Conservation (phyloP, 2,888 invertebrate species). For the Meliscaeva auricollis region DNA sequence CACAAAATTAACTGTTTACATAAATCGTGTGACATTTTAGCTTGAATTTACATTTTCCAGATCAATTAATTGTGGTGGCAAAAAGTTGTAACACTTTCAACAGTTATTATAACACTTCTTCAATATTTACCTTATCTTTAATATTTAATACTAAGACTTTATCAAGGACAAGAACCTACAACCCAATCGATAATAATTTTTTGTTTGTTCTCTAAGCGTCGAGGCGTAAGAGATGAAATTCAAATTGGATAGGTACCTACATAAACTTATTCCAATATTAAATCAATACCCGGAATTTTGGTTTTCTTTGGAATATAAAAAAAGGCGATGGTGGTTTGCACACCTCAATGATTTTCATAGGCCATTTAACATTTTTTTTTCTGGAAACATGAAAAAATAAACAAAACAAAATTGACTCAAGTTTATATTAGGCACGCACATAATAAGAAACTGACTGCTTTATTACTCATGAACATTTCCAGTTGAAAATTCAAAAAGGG, state of each 20-base stretch:
- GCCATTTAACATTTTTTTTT: conserved; percentile 15
- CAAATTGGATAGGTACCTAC: neutral
- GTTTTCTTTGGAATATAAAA: neutral
- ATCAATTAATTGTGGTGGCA: too few relatives aligned
- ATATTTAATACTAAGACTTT: too few relatives aligned
- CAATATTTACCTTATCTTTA: too few relatives aligned
- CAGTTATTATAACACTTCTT: too few relatives aligned
- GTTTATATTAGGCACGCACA: too few relatives aligned
- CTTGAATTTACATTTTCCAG: too few relatives aligned
- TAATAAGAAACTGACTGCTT: neutral
- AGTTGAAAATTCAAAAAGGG: too few relatives aligned
- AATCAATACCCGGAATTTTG: conserved; percentile 6
- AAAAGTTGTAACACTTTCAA: too few relatives aligned
- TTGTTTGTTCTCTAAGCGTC: neutral
- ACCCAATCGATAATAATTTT: too few relatives aligned
- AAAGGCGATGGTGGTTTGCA: neutral
- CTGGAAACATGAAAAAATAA: neutral
- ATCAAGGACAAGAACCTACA: too few relatives aligned
- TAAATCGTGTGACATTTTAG: too few relatives aligned
- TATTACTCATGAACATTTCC: neutral
- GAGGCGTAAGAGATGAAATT: conserved; percentile 13
- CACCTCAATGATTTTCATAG: conserved; percentile 27
- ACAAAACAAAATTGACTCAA: neutral
- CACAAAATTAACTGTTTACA: too few relatives aligned
- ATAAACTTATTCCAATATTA: conserved; percentile 14